Evolutionary conservation across 2,888 invertebrate species (phyloP), one percentile per base, ranked within the genome.

Genomic region (Nomada hirtipes): DNA sequence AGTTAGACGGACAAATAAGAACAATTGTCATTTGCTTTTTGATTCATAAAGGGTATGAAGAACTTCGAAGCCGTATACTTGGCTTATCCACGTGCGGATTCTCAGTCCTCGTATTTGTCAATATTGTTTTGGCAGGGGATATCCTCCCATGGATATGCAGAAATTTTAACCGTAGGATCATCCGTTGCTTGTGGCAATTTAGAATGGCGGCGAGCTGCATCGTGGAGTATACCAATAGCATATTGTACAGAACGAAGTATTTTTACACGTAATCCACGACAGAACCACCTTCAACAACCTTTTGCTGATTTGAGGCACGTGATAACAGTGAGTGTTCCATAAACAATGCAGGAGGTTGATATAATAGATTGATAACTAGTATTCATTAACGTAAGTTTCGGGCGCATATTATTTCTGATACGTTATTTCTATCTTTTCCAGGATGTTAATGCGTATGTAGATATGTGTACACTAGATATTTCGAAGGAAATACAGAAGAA

Each of bases 101-200:
- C 73, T 2, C 78, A 84, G 57, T 93, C 91, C 50, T 94, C 94
- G 29, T 93, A 94, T 79, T 87, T 95, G 44, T 91, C 93, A 26
- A 89, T 95, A 76, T 91, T 94, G 80, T 94, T 95, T 81, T 92
- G 93, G 90, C 94, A 94, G 78, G 94, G 94, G 2, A 90, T 94
- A n/a, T 90, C 93, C 53, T 89, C 91, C 18, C 94, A 91, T 78
- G 94, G 95, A 50, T 94, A 94, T 70, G 91, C 95, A 83, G 96
- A 96, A 82, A 93, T 96, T 26, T 89, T 97, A 7, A 94, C 95
- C 50, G 94, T 94, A 0, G 96, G 96, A 0, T 95, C 95, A 79
- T 89, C 95, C 10, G 92, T 97, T 1, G 94, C 95, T 0, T 95
- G 95, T 87, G 94, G 94, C 20, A 97, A 97, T 95, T 94, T 97